Percentiles rank a stretch among this genome's conserved stretches.
phyloP scores from a whole-genome alignment of 30 jellyfish, hydroid and myxozoan genomes.

The Turritopsis rubra region DNA sequence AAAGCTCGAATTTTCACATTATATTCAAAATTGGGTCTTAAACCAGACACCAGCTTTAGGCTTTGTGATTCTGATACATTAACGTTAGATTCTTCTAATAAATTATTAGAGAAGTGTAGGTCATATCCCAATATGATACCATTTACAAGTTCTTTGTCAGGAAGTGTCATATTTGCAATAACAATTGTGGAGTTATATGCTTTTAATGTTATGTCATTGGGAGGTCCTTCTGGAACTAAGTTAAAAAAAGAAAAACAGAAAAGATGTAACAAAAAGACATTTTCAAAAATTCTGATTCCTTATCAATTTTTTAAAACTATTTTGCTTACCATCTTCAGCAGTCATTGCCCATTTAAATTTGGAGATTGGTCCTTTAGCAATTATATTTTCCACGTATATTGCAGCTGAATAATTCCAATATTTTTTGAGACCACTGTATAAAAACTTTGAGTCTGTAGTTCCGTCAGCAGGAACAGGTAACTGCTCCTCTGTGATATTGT shows the following conservation, averaged over 20 bases:
- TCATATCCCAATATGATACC: background rate
- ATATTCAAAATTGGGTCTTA: background rate
- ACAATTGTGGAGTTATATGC: background rate
- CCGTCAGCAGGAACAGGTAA: background rate
- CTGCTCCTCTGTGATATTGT: background rate
- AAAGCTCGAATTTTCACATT: conserved; percentile 3
- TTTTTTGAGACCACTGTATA: background rate
- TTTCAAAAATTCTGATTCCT: background rate
- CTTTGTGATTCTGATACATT: background rate
- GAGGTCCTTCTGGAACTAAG: conserved; percentile 21
- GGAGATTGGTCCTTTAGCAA: background rate
- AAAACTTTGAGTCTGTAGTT: background rate
- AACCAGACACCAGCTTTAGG: background rate
- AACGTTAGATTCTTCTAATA: background rate
- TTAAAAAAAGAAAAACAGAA: background rate
- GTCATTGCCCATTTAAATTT: conserved; percentile 11
- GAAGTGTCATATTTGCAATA: background rate
- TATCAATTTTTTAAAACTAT: background rate
- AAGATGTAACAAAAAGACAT: background rate
- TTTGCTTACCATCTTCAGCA: conserved; percentile 15
- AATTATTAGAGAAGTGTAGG: background rate
- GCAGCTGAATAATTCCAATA: conserved; percentile 19
- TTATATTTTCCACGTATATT: background rate
- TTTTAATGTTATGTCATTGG: background rate
- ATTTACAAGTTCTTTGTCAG: background rate